Base-by-base conservation (phyloP, 2,888 invertebrate genomes). In the Fragum sueziense region DNA sequence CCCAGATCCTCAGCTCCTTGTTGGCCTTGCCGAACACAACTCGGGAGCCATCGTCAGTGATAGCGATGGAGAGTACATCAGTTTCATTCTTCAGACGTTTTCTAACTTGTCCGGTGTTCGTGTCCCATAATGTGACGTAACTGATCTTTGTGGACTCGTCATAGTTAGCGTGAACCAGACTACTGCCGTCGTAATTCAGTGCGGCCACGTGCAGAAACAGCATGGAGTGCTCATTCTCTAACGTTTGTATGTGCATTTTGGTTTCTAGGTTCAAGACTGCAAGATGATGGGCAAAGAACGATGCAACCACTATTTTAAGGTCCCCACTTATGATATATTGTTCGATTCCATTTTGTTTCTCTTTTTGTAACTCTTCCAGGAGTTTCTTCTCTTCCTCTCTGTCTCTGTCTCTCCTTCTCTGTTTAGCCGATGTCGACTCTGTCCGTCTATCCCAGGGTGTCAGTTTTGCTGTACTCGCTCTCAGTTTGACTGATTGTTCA, bases 91-190 rank as follows among this genome's bases (percentile, higher is more conserved):
- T 89, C 33, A 93, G 85, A 3, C 91, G 79, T 51, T 87, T 85
- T 69, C 87, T 88, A 11, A 93, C 88, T 14, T 85, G 74, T 0
- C 92, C 92, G 1, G 86, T 83, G n/a, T 77, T 41, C 27, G 91
- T 91, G 79, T 92, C 89, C 91, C 93, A 92, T 52, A 92, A 76
- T 20, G 92, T 92, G 20, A 93, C 91, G 82, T 91, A 92, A 72
- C 92, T 92, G 51, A 86, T 84, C 80, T 92, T 92, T 34, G 84
- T 86, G 20, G 87, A 85, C 69, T 92, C 92, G 84, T 93, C 92
- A 83, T 91, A 92, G 80, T 91, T 92, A 27, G 91, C 88, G 33
- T 90, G 91, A 6, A 91, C 92, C 6, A 93, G 85, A 78, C 88
- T 86, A 67, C 87, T 82, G 14, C 93, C 93, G 54, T 90, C 88